phyloP scores from a whole-genome alignment of 2,797 vertebrate genomes.

The Mus minutoides region DNA sequence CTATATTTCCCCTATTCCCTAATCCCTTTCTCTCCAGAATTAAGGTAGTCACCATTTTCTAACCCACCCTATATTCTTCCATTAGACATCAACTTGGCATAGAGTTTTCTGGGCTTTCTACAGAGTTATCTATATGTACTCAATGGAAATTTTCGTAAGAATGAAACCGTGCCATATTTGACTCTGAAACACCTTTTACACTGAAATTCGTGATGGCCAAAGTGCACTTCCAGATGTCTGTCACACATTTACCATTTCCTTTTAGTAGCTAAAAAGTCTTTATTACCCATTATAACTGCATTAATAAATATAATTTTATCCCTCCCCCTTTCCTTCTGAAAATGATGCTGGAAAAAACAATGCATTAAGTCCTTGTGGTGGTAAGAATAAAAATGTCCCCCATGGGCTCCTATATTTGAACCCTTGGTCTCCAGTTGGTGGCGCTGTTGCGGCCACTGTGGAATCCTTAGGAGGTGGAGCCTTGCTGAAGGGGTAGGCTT shows the following conservation, averaged over 20 bases:
- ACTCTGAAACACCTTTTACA: neutral
- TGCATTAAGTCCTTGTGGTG: neutral
- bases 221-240: neutral
- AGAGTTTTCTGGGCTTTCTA: neutral
- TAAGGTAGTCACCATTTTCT: neutral
- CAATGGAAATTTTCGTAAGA: constrained; percentile 4
- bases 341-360: neutral
- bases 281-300: too few relatives aligned
- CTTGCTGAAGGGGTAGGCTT: neutral
- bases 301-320: too few relatives aligned
- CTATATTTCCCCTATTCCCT: neutral
- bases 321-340: neutral
- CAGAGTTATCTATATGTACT: neutral
- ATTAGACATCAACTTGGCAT: neutral
- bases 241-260: neutral
- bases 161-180: neutral
- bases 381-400: neutral
- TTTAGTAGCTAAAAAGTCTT: too few relatives aligned
- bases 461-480: neutral
- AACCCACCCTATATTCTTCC: neutral
- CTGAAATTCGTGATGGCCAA: neutral
- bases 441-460: neutral
- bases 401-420: neutral
- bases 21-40: neutral
- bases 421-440: neutral